phyloP scores from a whole-genome alignment of 2,113 vertebrate genomes.

The Siniperca chuatsi region DNA sequence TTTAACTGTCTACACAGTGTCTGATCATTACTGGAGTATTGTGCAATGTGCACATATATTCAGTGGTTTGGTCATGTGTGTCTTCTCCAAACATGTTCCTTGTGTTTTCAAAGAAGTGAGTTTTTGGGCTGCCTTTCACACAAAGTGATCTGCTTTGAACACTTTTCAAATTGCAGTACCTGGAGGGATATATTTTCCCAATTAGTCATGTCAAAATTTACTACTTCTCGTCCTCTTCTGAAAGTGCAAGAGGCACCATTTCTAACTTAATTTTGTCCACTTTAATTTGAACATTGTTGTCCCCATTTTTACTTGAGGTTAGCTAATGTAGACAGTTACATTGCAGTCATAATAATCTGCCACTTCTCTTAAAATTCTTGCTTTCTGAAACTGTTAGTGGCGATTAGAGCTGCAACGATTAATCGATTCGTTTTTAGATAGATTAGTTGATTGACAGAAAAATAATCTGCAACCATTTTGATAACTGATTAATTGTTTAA shows the following conservation, averaged over 20 bases:
- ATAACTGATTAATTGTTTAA: not conserved
- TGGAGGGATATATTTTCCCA: not conserved
- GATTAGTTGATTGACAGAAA: not conserved
- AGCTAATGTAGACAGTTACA: not conserved
- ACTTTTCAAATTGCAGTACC: not conserved
- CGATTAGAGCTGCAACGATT: not conserved
- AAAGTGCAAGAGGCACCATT: not conserved
- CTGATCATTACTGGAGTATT: not conserved
- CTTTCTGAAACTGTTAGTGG: not conserved
- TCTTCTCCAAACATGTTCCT: no score
- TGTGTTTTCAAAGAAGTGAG: not conserved
- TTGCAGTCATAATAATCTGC: not conserved
- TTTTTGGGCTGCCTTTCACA: not conserved
- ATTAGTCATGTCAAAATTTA: not conserved
- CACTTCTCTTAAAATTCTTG: not conserved
- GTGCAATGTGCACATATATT: not conserved
- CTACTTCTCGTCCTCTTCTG: not conserved
- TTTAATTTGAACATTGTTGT: not conserved
- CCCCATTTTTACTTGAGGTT: not conserved
- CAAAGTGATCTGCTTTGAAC: not conserved
- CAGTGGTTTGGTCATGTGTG: not conserved
- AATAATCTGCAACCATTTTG: not conserved
- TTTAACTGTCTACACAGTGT: not conserved
- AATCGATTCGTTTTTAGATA: not conserved
- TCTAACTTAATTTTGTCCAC: not conserved